phyloP scores from a whole-genome alignment of 2,113 vertebrate species.

The Scartelaos histophorus region DNA sequence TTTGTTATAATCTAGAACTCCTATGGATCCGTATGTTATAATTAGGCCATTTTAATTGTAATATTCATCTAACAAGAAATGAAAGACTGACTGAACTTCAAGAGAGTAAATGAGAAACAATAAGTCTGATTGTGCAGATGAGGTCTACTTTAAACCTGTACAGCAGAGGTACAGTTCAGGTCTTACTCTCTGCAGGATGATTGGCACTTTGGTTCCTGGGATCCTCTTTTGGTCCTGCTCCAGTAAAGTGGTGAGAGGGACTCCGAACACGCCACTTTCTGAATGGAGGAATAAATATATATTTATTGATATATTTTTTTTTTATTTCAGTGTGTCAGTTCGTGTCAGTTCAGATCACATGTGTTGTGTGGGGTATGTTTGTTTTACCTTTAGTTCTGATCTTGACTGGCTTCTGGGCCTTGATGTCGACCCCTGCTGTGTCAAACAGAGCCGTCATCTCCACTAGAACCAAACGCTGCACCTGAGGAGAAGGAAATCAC shows the following conservation, averaged over 20 bases:
- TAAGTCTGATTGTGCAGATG: too few relatives aligned
- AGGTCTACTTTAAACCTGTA: too few relatives aligned
- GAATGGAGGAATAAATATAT: neutral
- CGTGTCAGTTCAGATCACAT: too few relatives aligned
- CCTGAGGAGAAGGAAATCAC: constrained; percentile 45
- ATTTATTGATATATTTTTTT: neutral
- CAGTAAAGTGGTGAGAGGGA: constrained; percentile 85
- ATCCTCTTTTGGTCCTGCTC: constrained; percentile 90
- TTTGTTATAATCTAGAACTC: too few relatives aligned
- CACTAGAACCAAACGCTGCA: constrained; percentile 85
- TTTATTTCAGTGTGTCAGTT: neutral
- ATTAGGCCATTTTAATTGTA: too few relatives aligned
- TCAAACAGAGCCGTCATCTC: constrained; percentile 94
- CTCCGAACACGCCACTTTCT: constrained; percentile 91
- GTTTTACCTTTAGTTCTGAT: constrained; percentile 87
- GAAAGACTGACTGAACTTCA: too few relatives aligned
- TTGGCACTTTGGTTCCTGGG: constrained; percentile 86
- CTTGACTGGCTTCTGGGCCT: constrained; percentile 89
- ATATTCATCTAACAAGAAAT: too few relatives aligned
- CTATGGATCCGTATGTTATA: too few relatives aligned
- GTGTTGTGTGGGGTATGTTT: neutral
- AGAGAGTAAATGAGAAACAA: too few relatives aligned
- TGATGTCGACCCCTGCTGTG: constrained; percentile 84
- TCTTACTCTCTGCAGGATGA: constrained; percentile 88
- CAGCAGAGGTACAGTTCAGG: neutral